Evolutionary conservation across 2,888 invertebrate genomes (phyloP), one percentile per base, ranked within the genome.

Genomic region (Phyllotreta striolata): DNA sequence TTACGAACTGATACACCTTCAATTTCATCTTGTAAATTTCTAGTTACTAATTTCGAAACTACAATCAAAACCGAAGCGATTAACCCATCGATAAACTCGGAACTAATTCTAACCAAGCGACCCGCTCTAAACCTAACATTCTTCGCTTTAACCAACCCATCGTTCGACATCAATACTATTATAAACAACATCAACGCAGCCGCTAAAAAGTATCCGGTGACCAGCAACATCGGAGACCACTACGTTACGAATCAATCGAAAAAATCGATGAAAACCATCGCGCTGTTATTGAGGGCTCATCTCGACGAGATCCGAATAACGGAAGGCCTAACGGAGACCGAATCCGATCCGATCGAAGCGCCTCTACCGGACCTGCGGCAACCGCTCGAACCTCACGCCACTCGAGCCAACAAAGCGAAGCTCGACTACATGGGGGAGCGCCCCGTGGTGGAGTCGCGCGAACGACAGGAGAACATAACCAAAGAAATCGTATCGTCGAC

Each of bases 401-500:
- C 35, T 37, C 12, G 37, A 14, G 13, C 9, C 12, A 6, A 4
- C 12, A 12, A 59, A n/a, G 8, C 46, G 7, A 62, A 63, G 54
- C 40, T 63, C 6, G 35, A 58, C 10, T 63, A 51, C 70, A 72
- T 80, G 78, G 76, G 79, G 1, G 67, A 72, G 3, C 69, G 74
- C 60, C 78, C 76, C 2, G 62, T 63, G 10, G 40, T 73, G 8
- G 65, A 74, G 6, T 72, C 70, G 10, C 62, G 64, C 5, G 68
- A 70, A 9, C 67, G 72, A 9, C 76, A 79, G 40, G 70, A 72
- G 14, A 80, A 81, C 24, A 77, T 82, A 35, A 78, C 80, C 58
- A 74, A 78, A 0, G 79, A 79, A 54, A 69, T 83, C 14, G 73
- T 78, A 13, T 66, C 74, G 41, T 80, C 82, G 4, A 80, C 78